Evolutionary conservation across 1,140 invertebrate genomes (phyloP), one percentile per base, ranked within the genome.

Genomic region (Caenorhabditis inopinata): DNA sequence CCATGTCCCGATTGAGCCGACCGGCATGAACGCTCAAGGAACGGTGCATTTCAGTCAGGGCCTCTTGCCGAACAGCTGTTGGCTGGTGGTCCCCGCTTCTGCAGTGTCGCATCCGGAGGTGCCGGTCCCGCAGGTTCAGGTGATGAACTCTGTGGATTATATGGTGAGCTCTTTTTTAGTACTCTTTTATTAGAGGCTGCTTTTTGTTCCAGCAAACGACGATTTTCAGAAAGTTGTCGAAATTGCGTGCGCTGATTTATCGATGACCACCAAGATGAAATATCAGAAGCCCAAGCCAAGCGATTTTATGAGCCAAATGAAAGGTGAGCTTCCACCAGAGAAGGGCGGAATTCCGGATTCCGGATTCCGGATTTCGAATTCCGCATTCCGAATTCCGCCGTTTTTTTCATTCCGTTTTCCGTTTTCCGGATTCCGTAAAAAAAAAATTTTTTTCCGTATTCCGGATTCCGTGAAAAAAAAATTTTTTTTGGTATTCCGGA

Each of bases 41-140:
- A 38, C 58, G 11, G 38, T 68, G 58, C 58, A 38, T 25, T 68
- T 38, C 58, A 68, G 58, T 68, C 58, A 68, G 32, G 58, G 58
- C n/a, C 14, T 38, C 4, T 32, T 68, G 0, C 58, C 58, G 7
- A 21, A 16, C 0, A 42, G 32, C 1, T 68, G 32, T 38, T 68
- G 58, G 58, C n/a, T 68, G 2, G 32, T 68, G 4, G 29, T 38
- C 9, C 29, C 58, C 11, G 29, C 16, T 6, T 68, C 32, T 16
- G 3, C 29, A 9, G 5, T 38, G 12, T 9, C 18, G 3, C 58
- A 68, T 21, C 32, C 58, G 21, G 32, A 68, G n/a, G 29, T 68
- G 0, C 58, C 58, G 14, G 29, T 38, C 1, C 58, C 58, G 14
- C 58, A 68, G 32, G 38, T 68, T 21, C 58, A 68, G 32, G 58